A percentile compares a stretch with the other conserved stretches of the same genome.
Conservation (phyloP, 1,140 invertebrate genomes). For the Macrosteles quadrilineatus region DNA sequence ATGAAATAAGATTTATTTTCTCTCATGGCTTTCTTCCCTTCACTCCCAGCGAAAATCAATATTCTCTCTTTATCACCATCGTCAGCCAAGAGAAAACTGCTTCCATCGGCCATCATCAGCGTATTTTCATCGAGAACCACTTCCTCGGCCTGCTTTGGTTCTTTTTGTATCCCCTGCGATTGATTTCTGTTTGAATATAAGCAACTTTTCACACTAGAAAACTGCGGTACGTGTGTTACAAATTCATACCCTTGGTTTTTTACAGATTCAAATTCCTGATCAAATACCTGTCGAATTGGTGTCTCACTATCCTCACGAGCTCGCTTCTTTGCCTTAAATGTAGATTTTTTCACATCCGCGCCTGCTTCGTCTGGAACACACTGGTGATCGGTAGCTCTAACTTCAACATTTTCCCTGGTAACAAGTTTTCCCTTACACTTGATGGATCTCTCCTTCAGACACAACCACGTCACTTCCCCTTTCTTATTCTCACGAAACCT, state of each 20-base stretch:
- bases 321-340: slow-evolving; percentile 1
- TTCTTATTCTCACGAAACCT: neutral
- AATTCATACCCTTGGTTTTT: slow-evolving; percentile 2
- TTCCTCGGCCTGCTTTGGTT: neutral
- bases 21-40: slow-evolving; percentile 1
- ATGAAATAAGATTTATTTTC: neutral
- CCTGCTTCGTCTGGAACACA: neutral
- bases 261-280: neutral
- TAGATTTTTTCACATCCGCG: neutral
- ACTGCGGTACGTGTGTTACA: slow-evolving; percentile 1
- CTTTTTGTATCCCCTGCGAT: slow-evolving; percentile 1
- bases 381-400: neutral
- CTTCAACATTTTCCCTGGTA: neutral
- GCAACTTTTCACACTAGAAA: slow-evolving; percentile 2
- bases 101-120: neutral
- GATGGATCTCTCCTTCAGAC: neutral
- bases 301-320: slow-evolving; percentile 1
- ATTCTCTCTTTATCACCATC: slow-evolving; percentile 2
- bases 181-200: slow-evolving; percentile 2
- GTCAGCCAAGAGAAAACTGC: neutral
- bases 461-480: slow-evolving; percentile 1
- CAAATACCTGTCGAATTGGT: slow-evolving; percentile 1
- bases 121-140: slow-evolving; percentile 1
- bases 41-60: neutral
- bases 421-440: neutral